phyloP scores from a whole-genome alignment of 2,797 vertebrate genomes.

The Poeciliopsis gracilis region DNA sequence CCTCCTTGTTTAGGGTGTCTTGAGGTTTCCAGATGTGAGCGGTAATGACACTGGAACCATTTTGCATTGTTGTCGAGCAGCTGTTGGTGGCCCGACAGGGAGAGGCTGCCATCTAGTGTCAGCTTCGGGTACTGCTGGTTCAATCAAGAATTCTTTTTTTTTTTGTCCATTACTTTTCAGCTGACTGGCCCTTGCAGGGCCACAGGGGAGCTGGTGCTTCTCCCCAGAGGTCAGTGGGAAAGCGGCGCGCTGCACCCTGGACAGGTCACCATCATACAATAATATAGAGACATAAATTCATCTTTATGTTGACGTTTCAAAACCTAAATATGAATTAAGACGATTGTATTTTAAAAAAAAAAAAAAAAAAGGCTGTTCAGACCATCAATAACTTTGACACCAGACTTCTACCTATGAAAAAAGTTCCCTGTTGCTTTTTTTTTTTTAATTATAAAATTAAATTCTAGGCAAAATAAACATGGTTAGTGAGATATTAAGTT shows the following conservation, averaged over 20 bases:
- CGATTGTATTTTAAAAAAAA: too few species aligned
- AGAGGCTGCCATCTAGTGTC: slow-evolving; percentile 63
- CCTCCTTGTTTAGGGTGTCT: slow-evolving; percentile 13
- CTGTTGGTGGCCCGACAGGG: slow-evolving; percentile 31
- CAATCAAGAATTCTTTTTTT: not conserved
- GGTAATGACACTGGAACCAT: slow-evolving; percentile 64
- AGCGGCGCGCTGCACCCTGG: not conserved
- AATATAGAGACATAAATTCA: not conserved
- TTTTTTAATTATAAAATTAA: not conserved
- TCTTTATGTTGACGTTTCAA: too few species aligned
- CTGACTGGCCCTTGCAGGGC: not conserved
- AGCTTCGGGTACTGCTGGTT: slow-evolving; percentile 34
- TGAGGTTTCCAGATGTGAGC: slow-evolving; percentile 46
- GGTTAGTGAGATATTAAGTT: too few species aligned
- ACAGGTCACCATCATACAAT: not conserved
- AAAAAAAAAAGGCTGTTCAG: too few species aligned
- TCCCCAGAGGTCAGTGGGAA: not conserved
- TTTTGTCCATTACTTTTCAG: not conserved
- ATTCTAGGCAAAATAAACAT: too few species aligned
- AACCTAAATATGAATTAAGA: not conserved
- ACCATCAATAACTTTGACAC: too few species aligned
- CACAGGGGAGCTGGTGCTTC: not conserved
- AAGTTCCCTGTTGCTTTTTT: not conserved
- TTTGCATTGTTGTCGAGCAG: slow-evolving; percentile 62
- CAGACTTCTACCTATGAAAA: not conserved